Percentiles rank a stretch among this genome's conserved stretches.
These are phyloP conservation scores for Cosmia trapezina DNA, from an alignment of 2,888 invertebrate species.

Conservation along the genomic window DNA sequence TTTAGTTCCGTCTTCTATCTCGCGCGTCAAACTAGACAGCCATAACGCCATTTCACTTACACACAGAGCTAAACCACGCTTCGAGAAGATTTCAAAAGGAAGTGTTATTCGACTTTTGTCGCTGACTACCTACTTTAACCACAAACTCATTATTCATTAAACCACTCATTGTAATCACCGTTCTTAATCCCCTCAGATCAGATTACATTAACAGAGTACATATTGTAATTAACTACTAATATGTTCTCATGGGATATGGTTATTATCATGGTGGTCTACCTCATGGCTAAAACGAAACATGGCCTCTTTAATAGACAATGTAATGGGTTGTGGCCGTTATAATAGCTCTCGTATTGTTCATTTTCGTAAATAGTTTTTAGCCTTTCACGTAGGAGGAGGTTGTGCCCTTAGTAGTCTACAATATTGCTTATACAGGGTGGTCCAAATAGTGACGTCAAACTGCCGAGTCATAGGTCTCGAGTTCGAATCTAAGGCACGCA, in stretches of 20 bases:
- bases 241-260: constrained; percentile 27
- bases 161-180: constrained; percentile 17
- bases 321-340: constrained; percentile 2
- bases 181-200: constrained; percentile 33
- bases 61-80: too few relatives aligned
- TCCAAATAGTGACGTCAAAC: too few relatives aligned
- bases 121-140: not conserved
- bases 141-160: constrained; percentile 11
- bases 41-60: too few relatives aligned
- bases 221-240: constrained; percentile 62
- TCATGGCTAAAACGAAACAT: constrained; percentile 32
- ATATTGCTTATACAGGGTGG: too few relatives aligned
- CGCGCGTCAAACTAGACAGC: too few relatives aligned
- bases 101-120: too few relatives aligned
- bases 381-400: not conserved
- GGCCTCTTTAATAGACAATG: constrained; percentile 42
- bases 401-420: not conserved
- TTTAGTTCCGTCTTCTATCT: too few relatives aligned
- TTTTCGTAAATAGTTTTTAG: constrained; percentile 1
- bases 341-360: constrained; percentile 8
- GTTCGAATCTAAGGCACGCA: too few relatives aligned
- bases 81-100: too few relatives aligned
- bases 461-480: too few relatives aligned
- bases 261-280: constrained; percentile 55
- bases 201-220: constrained; percentile 54